Evolutionary conservation across 2,888 invertebrate genomes (phyloP).

Genomic region (Sarcophaga subvicina): DNA sequence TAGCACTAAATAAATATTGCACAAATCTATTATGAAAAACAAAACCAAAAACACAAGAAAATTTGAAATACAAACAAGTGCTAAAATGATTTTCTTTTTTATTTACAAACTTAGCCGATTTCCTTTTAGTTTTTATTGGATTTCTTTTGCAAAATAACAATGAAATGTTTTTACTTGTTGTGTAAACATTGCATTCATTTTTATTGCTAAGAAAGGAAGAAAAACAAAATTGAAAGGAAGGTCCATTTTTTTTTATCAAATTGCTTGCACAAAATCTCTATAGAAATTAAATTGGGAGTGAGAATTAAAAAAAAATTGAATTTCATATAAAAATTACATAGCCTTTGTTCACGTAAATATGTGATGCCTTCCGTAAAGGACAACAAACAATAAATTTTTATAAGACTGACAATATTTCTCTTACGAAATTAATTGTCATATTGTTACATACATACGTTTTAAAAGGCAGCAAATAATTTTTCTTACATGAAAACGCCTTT

Average conservation of each 20-base stretch:
- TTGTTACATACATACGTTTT: conserved; percentile 5
- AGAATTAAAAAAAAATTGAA: conserved; percentile 47
- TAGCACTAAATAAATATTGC: conserved; percentile 66
- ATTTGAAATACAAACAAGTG: conserved; percentile 70
- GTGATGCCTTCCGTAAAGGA: conserved; percentile 6
- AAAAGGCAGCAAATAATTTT: conserved; percentile 48
- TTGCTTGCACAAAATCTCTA: conserved; percentile 37
- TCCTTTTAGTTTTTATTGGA: conserved; percentile 3
- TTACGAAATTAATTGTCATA: conserved; percentile 52
- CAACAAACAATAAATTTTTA: background rate
- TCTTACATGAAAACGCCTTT: conserved; percentile 71
- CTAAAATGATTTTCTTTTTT: conserved; percentile 54
- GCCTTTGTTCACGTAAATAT: conserved; percentile 31
- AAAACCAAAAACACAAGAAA: conserved; percentile 21
- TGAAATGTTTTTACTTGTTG: conserved; percentile 45
- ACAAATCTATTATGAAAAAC: conserved; percentile 19
- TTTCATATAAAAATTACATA: conserved; percentile 32
- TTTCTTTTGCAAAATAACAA: conserved; percentile 30
- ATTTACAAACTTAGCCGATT: too few relatives aligned
- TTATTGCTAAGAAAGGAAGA: background rate
- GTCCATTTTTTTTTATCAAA: conserved; percentile 33
- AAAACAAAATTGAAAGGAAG: conserved; percentile 2
- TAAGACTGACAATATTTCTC: conserved; percentile 17
- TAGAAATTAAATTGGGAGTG: conserved; percentile 57
- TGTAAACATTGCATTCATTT: conserved; percentile 34